These are phyloP conservation scores for Trachelipus rathkii DNA, from an alignment of 1,140 invertebrate species.

Conservation along the genomic window DNA sequence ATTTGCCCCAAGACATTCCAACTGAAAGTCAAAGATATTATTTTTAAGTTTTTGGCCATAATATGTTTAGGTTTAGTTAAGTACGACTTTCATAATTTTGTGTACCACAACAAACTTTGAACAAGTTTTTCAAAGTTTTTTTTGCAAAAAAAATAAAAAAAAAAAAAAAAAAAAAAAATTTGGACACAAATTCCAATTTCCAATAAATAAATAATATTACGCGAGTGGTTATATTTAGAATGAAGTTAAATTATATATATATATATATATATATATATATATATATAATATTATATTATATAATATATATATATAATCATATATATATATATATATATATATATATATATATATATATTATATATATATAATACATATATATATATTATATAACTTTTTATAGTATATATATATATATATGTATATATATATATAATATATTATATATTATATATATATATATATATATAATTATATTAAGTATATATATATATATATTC, in stretches of 20 bases:
- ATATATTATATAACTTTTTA: too few species aligned
- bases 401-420: not conserved
- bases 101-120: too few species aligned
- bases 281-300: not conserved
- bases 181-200: too few species aligned
- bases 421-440: not conserved
- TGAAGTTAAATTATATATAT: not conserved
- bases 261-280: constrained; percentile 5
- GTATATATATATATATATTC: too few species aligned
- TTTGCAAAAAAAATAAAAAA: not conserved
- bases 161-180: not conserved
- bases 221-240: not conserved
- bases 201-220: not conserved
- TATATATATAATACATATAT: too few species aligned
- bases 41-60: constrained; percentile 13
- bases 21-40: too few species aligned
- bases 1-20: too few species aligned
- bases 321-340: constrained; percentile 5
- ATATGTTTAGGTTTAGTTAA: not conserved
- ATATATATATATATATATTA: constrained; percentile 2
- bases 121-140: not conserved
- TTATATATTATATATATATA: not conserved
- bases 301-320: not conserved
- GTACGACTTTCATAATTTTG: too few species aligned
- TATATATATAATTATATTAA: not conserved